These are phyloP conservation scores for Sthenelais limicola DNA, from an alignment of 2,888 invertebrate species.

Conservation along the genomic window DNA sequence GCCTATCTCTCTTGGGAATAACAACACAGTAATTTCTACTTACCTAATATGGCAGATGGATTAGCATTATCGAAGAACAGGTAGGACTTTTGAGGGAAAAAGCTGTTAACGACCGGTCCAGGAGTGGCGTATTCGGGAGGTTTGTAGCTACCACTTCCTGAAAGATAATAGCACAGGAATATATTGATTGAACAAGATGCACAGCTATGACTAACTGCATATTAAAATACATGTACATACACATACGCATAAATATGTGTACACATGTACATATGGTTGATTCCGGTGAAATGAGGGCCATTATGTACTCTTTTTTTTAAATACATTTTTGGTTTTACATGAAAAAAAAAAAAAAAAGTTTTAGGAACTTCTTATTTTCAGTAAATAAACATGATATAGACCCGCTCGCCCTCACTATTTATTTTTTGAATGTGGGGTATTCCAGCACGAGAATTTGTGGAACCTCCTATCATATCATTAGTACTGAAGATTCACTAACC, in stretches of 20 bases:
- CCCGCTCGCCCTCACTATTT: no score
- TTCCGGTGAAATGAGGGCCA: no score
- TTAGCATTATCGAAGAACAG: constrained; percentile 78
- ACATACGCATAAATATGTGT: no score
- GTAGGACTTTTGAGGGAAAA: constrained; percentile 76
- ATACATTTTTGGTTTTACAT: no score
- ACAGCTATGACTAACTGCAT: not conserved
- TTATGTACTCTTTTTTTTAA: no score
- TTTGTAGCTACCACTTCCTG: constrained; percentile 56
- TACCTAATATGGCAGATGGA: constrained; percentile 78
- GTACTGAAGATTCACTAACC: constrained; percentile 29
- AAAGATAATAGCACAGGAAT: constrained; percentile 21
- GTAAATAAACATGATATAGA: no score
- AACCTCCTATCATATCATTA: no score
- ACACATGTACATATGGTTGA: no score
- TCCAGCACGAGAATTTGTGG: constrained; percentile 24
- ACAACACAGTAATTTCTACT: constrained; percentile 53
- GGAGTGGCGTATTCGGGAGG: constrained; percentile 39
- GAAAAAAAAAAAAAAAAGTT: no score
- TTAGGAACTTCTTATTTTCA: no score
- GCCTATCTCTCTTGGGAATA: not conserved
- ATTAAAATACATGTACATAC: no score
- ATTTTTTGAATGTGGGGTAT: not conserved
- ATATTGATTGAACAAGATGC: not conserved
- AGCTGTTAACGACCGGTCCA: constrained; percentile 57